Base-by-base conservation (phyloP, 2,113 vertebrate species). In the Glareola pratincola region DNA sequence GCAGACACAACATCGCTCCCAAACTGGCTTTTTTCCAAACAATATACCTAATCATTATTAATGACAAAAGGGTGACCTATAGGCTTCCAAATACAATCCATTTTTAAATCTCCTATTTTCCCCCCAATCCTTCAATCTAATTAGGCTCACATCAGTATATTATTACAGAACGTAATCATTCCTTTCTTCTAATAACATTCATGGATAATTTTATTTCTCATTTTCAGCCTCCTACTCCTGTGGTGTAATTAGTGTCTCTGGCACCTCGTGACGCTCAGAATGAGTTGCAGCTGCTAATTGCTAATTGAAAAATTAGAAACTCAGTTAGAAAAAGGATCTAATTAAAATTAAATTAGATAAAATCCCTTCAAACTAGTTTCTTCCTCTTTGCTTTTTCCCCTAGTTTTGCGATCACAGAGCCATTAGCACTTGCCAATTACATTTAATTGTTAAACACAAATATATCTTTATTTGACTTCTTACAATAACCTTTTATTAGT, bases 241-340 rank as follows among this genome's bases (percentile, higher is more conserved):
- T 96, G 97, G 97, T 98, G 98, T 98, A 99, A 99, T 98, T 98
- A 99, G 98, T 98, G 97, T 98, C 98, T 98, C 98, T 98, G 98
- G 98, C 98, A 98, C 98, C 98, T 98, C 98, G 98, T 98, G 98
- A 98, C 30, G 98, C 98, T 97, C 97, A 98, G 98, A 99, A 98
- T 98, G 98, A 98, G 98, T 98, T 98, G 98, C 98, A 98, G 98
- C 98, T 98, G 98, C 98, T 99, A 99, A 99, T 99, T 99, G 98
- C 98, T 99, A 99, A 99, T 99, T 99, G 99, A 99, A 99, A 99
- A 99, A 99, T 99, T 99, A 99, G 98, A 99, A 99, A 99, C 98
- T 99, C 99, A 98, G 98, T 99, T 99, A 99, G 98, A 98, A 98
- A 98, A 98, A 98, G 96, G 98, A 99, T 99, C 99, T 99, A 99